Evolutionary conservation across 2,888 invertebrate species (phyloP), one percentile per base, ranked within the genome.

Genomic region (Drosophila mayaguana): DNA sequence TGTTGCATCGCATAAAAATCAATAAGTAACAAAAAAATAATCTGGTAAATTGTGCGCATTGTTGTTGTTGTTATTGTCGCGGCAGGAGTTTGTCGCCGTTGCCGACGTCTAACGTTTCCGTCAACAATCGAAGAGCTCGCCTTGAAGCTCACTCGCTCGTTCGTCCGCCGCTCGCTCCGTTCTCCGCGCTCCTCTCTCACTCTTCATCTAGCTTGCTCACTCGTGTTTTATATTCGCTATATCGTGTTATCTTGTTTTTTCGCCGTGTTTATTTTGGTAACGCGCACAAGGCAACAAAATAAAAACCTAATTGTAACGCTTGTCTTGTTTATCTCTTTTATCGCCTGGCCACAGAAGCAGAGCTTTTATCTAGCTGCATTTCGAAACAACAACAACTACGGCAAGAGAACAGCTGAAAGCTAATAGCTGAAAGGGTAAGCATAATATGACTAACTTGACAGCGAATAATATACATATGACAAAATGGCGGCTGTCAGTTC

Each of bases 1-100:
- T 81, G 75, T 75, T 78, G 78, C 79, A 78, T 78, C 61, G 71
- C 71, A 66, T 67, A 87, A 84, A 85, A 85, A 85, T 87, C 83
- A 85, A 85, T 85, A 82, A 77, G 18, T n/a, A 74, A 71, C 38
- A 71, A 77, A 72, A 72, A 45, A 71, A 75, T 73, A 72, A 57
- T 69, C 74, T 56, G 59, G 66, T 59, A 74, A 72, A 54, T 53
- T 61, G 40, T 25, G 25, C 22, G 73, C 78, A 74, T 80, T 69
- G 70, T 64, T 74, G 75, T 61, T 59, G 55, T 25, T 66, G 68
- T 51, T 59, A 51, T 53, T 62, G 55, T 55, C 51, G 63, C 63
- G 62, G 28, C 80, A 83, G 78, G 84, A 77, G 68, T 51, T 67
- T 62, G 69, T 61, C 72, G 76, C 50, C 61, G 69, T 65, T 67